Conservation (phyloP, 2,113 vertebrate genomes). For the Macrotus californicus region DNA sequence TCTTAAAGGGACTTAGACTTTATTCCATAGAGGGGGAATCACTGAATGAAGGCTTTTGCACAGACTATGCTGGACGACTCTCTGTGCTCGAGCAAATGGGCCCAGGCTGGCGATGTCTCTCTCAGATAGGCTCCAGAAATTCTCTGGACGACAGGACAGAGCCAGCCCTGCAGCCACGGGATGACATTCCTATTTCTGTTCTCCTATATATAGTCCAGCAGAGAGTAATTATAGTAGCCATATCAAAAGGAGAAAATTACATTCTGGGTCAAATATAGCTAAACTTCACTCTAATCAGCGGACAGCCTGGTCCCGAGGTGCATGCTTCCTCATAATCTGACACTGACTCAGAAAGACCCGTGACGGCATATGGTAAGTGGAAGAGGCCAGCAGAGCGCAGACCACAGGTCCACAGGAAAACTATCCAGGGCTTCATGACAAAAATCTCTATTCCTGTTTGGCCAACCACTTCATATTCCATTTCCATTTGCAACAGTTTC, state of each 20-base stretch:
- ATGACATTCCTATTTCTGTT: not conserved
- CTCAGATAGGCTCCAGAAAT: not conserved
- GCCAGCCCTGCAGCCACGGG: not conserved
- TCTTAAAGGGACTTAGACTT: not conserved
- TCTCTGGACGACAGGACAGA: not conserved
- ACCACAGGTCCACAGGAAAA: not conserved
- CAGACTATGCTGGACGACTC: not conserved
- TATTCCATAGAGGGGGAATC: not conserved
- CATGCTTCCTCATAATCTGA: not conserved
- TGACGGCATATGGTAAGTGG: not conserved
- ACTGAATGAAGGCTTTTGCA: not conserved
- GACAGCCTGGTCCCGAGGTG: not conserved
- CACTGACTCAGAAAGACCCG: slow-evolving; percentile 25
- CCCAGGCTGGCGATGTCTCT: not conserved
- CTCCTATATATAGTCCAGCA: not conserved
- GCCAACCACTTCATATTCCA: not conserved
- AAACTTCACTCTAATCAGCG: not conserved
- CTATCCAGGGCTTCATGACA: not conserved
- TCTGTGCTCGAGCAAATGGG: not conserved
- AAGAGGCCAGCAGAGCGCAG: not conserved
- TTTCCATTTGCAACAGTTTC: slow-evolving; percentile 5
- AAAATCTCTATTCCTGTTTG: slow-evolving; percentile 24
- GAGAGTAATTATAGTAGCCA: not conserved
- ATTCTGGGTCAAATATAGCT: slow-evolving; percentile 21
- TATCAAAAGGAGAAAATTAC: slow-evolving; percentile 21